These are phyloP conservation scores for Nesidiocoris tenuis DNA, from an alignment of 2,888 invertebrate species.

Conservation along the genomic window DNA sequence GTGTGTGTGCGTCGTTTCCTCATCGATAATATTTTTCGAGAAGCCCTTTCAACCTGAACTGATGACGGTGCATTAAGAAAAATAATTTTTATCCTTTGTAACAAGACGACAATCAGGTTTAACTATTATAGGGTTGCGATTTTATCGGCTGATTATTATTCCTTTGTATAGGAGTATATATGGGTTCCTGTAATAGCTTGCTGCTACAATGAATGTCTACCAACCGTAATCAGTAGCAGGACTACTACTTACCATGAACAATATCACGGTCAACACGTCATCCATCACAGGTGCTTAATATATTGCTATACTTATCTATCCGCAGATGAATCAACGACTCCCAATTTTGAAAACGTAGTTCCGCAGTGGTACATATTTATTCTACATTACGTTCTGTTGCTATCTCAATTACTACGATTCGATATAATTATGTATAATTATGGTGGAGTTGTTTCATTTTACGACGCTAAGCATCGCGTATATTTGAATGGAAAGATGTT, in stretches of 20 bases:
- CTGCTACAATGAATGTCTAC: too few species aligned
- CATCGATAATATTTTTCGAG: constrained; percentile 6
- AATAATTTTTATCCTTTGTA: constrained; percentile 13
- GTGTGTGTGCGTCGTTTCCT: constrained; percentile 17
- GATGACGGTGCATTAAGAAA: constrained; percentile 20
- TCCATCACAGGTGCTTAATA: not conserved
- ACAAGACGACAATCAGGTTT: constrained; percentile 6
- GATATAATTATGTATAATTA: too few species aligned
- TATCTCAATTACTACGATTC: not conserved
- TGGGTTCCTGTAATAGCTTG: too few species aligned
- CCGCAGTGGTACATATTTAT: too few species aligned
- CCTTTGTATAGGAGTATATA: not conserved
- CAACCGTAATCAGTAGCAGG: too few species aligned
- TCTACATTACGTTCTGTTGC: too few species aligned
- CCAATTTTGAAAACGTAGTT: too few species aligned
- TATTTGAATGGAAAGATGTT: constrained; percentile 11
- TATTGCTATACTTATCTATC: not conserved
- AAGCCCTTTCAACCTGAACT: constrained; percentile 40
- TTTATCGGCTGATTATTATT: not conserved
- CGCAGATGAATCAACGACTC: not conserved
- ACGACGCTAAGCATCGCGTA: not conserved
- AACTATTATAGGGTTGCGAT: constrained; percentile 17
- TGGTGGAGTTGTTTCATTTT: not conserved
- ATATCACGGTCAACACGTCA: not conserved
- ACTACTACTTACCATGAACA: not conserved